A percentile compares a stretch with the other conserved stretches of the same genome.
These are phyloP conservation scores for Microcebus ravelobensis DNA, from an alignment of 2,113 vertebrate genomes.

Conservation along the genomic window DNA sequence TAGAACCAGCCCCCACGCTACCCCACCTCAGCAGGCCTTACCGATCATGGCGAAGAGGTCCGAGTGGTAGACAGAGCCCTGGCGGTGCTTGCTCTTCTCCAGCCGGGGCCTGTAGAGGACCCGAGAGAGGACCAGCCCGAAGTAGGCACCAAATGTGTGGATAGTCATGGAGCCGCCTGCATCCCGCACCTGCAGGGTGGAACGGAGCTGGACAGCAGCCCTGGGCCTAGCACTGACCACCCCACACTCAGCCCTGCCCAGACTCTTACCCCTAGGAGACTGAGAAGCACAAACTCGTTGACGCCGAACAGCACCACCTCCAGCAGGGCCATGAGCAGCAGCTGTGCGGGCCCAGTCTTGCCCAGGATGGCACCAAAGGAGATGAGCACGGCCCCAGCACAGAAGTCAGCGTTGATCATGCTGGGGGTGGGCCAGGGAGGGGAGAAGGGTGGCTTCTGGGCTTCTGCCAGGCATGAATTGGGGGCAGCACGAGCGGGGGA, in stretches of 20 bases:
- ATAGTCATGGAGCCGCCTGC: slow-evolving; percentile 95
- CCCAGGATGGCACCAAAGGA: slow-evolving; percentile 92
- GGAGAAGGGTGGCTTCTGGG: not conserved
- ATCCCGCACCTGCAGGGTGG: slow-evolving; percentile 87
- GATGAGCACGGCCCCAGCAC: slow-evolving; percentile 91
- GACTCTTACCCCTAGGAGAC: slow-evolving; percentile 87
- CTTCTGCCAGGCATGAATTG: not conserved
- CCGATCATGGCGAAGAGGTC: slow-evolving; percentile 94
- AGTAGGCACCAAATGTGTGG: slow-evolving; percentile 96
- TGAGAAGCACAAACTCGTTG: slow-evolving; percentile 91
- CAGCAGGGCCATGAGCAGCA: slow-evolving; percentile 91
- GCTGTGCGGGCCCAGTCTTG: slow-evolving; percentile 91
- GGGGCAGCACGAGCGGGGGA: rapidly evolving
- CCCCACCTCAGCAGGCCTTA: slow-evolving; percentile 70
- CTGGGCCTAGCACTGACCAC: no score
- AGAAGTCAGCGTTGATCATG: slow-evolving; percentile 95
- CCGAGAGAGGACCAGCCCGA: slow-evolving; percentile 91
- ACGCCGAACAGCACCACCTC: slow-evolving; percentile 90
- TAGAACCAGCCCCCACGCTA: not conserved
- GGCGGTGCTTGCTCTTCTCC: slow-evolving; percentile 86
- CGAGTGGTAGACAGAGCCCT: slow-evolving; percentile 85
- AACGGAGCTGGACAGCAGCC: not conserved
- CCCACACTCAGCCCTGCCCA: not conserved
- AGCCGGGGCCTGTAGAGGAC: slow-evolving; percentile 86
- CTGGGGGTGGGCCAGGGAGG: slow-evolving; percentile 74